phyloP scores from a whole-genome alignment of 2,113 vertebrate species.

The Ondatra zibethicus region DNA sequence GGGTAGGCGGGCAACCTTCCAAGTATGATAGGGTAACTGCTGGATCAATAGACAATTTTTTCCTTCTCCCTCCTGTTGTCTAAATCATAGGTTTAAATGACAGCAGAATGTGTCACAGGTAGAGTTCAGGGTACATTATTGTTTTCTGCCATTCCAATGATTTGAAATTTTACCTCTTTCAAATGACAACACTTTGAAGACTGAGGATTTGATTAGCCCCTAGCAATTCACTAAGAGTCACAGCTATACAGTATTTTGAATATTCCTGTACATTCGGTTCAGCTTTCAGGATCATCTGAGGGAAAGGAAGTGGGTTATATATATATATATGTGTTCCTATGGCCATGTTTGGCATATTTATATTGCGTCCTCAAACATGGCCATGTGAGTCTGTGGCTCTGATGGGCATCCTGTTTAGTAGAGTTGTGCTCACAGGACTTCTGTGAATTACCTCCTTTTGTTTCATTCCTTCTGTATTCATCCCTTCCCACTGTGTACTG shows the following conservation, averaged over 20 bases:
- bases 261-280: background rate
- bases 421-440: background rate
- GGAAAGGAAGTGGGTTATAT: background rate
- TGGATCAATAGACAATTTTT: constrained; percentile 85
- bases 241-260: constrained; percentile 5
- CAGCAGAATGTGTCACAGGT: constrained; percentile 40
- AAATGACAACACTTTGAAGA: constrained; percentile 58
- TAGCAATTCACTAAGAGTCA: background rate
- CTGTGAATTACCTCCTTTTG: background rate
- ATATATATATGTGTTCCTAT: background rate
- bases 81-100: constrained; percentile 81
- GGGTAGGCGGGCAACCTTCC: constrained; percentile 63
- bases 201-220: constrained; percentile 33
- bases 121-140: constrained; percentile 2
- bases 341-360: background rate
- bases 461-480: background rate
- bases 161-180: constrained; percentile 55
- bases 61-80: constrained; percentile 70
- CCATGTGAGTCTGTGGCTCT: background rate
- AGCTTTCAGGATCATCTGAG: background rate
- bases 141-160: constrained; percentile 16
- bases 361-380: background rate
- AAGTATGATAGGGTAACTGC: constrained; percentile 72
- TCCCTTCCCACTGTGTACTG: background rate
- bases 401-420: background rate